Conservation (phyloP, 2,888 invertebrate species). For the Agonopterix alstromeriana region DNA sequence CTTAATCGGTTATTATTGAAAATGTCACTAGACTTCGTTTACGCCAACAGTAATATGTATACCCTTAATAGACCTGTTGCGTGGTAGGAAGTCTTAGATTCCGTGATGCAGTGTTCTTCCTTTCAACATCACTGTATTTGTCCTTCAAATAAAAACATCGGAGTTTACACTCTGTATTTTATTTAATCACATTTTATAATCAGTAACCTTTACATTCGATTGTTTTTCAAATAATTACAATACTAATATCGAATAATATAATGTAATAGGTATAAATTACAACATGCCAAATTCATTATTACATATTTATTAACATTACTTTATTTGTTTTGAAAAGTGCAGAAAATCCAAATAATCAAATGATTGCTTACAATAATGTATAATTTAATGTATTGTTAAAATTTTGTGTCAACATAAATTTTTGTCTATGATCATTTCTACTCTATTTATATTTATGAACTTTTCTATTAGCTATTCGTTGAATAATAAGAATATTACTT, state of each 20-base stretch:
- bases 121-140: too few species aligned
- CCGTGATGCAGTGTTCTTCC: too few species aligned
- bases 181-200: conserved; percentile 31
- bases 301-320: conserved; percentile 1
- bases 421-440: too few species aligned
- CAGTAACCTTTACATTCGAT: conserved; percentile 29
- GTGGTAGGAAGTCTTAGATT: too few species aligned
- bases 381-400: too few species aligned
- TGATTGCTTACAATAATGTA: too few species aligned
- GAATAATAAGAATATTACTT: background rate
- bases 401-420: too few species aligned
- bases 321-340: conserved; percentile 7
- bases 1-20: too few species aligned
- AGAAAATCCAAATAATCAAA: background rate
- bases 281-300: conserved; percentile 9
- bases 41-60: too few species aligned
- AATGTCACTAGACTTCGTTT: too few species aligned
- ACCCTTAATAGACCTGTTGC: too few species aligned
- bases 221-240: conserved; percentile 26
- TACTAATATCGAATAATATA: conserved; percentile 12
- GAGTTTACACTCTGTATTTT: conserved; percentile 17
- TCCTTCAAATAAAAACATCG: conserved; percentile 6
- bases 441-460: too few species aligned
- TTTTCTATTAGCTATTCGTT: background rate
- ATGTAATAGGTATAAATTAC: conserved; percentile 7